phyloP scores from a whole-genome alignment of 1,140 invertebrate species.

The Neuroterus valhalla region DNA sequence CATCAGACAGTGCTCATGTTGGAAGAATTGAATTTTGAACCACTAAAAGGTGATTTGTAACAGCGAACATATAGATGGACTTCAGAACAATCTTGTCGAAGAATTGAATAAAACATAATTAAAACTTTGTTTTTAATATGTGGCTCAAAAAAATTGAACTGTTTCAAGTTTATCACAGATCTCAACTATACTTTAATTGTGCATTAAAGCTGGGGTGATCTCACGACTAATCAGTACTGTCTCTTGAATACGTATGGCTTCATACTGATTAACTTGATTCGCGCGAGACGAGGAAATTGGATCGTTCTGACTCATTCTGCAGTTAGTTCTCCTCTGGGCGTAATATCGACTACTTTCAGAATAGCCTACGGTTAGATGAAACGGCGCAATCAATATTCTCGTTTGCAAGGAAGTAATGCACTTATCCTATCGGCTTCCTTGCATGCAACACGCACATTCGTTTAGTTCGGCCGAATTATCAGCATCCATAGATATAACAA shows the following conservation, averaged over 20 bases:
- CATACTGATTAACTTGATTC: conserved; percentile 14
- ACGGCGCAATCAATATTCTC: conserved; percentile 36
- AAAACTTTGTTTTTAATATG: too few relatives aligned
- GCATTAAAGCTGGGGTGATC: not conserved
- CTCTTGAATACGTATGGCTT: not conserved
- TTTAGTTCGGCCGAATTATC: conserved; percentile 35
- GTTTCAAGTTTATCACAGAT: not conserved
- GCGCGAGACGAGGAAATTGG: conserved; percentile 16
- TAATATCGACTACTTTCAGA: conserved; percentile 32
- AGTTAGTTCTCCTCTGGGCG: conserved; percentile 32
- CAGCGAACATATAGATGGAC: too few relatives aligned
- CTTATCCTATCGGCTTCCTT: conserved; percentile 34
- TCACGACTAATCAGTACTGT: not conserved
- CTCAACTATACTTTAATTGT: not conserved
- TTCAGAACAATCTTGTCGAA: too few relatives aligned
- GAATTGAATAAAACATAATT: not conserved
- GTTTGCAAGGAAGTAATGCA: conserved; percentile 28
- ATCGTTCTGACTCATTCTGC: conserved; percentile 8
- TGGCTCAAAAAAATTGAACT: not conserved
- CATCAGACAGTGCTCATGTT: too few relatives aligned
- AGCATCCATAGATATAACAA: not conserved
- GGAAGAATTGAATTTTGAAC: too few relatives aligned
- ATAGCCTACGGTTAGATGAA: conserved; percentile 32
- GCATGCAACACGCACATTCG: conserved; percentile 36
- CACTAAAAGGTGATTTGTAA: too few relatives aligned